Evolutionary conservation across 2,113 vertebrate genomes (phyloP), one percentile per base, ranked within the genome.

Genomic region (Cheirogaleus medius): DNA sequence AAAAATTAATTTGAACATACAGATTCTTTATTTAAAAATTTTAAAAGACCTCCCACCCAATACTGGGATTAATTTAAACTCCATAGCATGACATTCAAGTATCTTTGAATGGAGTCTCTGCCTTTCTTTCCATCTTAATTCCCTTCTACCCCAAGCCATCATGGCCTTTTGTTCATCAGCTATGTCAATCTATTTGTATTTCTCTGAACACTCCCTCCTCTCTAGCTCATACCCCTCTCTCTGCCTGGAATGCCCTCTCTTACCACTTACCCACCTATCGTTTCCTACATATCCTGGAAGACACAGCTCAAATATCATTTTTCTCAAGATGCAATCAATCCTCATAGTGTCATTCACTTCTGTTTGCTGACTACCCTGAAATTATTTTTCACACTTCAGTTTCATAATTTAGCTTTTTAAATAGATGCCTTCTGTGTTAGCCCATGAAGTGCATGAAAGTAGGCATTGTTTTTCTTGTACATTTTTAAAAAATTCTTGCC

Each of bases 141-240:
- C 69, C 23, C 1, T 11, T 11, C 11, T 29, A 29, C 68, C 15
- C 4, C 2, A 37, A 81, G 1, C 0, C 8, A 10, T 44, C 2
- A 6, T 5, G 18, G 13, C 13, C 0, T 58, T 71, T 78, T 42
- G 7, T 42, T 12, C 2, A 32, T 17, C 3, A 17, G 1, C 1
- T n/a, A 2, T 69, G 14, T 12, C 71, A 25, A n/a, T 69, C 56
- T 11, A 49, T 27, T 83, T 52, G 54, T 9, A 21, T 60, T 93
- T 13, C n/a, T 73, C 66, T 47, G 34, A 64, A 17, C 4, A 29
- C 1, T 8, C 5, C 7, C 1, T 78, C 15, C 1, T 86, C 29
- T 23, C 21, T 37, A 6, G 37, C 3, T 74, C 0, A 0, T 15
- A 63, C 4, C 37, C 5, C 56, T 32, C 8, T 10, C 27, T 73